Conservation (phyloP, 2,888 invertebrate genomes). For the Epinotia demarniana region DNA sequence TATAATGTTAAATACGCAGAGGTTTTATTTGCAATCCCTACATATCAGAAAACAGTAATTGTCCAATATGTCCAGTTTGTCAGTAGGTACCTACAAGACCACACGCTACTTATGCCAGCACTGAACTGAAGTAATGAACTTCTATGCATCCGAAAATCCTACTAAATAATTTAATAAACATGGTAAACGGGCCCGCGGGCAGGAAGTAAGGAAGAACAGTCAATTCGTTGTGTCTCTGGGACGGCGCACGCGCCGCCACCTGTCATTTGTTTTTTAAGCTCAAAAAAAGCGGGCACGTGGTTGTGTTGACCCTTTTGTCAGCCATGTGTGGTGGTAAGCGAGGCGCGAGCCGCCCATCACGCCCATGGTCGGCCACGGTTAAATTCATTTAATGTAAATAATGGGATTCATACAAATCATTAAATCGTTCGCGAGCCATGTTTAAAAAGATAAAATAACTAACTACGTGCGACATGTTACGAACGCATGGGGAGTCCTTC, state of each 20-base stretch:
- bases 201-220: slow-evolving; percentile 21
- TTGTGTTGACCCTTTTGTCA: slow-evolving; percentile 5
- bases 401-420: background rate
- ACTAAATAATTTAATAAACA: background rate
- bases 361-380: background rate
- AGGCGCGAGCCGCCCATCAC: background rate
- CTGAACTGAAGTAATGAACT: background rate
- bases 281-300: slow-evolving; percentile 25
- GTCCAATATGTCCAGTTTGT: no score
- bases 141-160: background rate
- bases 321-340: slow-evolving; percentile 10
- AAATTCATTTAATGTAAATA: background rate
- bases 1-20: no score
- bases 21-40: no score
- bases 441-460: no score
- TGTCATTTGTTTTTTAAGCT: slow-evolving; percentile 25
- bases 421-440: background rate
- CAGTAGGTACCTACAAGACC: no score
- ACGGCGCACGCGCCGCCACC: slow-evolving; percentile 13
- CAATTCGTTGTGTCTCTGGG: slow-evolving; percentile 7
- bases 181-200: background rate
- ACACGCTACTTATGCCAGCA: no score
- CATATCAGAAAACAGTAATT: no score
- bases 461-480: no score
- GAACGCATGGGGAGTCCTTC: no score